Conservation (phyloP, 2,113 vertebrate genomes). For the Lasiurus cinereus region DNA sequence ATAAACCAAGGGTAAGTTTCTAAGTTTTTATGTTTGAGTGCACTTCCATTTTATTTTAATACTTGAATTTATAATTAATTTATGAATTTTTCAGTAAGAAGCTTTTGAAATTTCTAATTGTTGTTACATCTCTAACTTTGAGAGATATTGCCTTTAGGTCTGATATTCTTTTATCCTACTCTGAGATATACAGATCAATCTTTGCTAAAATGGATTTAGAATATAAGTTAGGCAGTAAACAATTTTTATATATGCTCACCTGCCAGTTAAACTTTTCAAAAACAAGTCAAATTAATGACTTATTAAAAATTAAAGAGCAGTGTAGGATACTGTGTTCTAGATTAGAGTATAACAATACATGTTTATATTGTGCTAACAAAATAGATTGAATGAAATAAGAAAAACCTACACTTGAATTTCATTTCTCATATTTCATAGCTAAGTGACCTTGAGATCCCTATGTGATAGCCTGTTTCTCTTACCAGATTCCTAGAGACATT, state of each 20-base stretch:
- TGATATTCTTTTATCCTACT: slow-evolving; percentile 15
- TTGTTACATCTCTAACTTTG: not conserved
- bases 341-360: not conserved
- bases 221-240: not conserved
- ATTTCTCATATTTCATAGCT: not conserved
- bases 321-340: not conserved
- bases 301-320: not conserved
- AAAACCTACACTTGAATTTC: not conserved
- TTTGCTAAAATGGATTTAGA: slow-evolving; percentile 17
- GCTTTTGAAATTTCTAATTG: not conserved
- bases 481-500: not conserved
- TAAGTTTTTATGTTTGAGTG: not conserved
- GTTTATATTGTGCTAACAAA: not conserved
- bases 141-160: not conserved
- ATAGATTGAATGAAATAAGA: not conserved
- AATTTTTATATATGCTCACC: not conserved
- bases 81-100: not conserved
- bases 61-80: slow-evolving; percentile 3
- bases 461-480: not conserved
- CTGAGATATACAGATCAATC: not conserved
- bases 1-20: not conserved
- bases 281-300: not conserved
- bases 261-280: not conserved
- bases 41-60: slow-evolving; percentile 20
- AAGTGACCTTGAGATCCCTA: not conserved